phyloP scores from a whole-genome alignment of 2,888 invertebrate species.

The Quadroppia sp. region DNA sequence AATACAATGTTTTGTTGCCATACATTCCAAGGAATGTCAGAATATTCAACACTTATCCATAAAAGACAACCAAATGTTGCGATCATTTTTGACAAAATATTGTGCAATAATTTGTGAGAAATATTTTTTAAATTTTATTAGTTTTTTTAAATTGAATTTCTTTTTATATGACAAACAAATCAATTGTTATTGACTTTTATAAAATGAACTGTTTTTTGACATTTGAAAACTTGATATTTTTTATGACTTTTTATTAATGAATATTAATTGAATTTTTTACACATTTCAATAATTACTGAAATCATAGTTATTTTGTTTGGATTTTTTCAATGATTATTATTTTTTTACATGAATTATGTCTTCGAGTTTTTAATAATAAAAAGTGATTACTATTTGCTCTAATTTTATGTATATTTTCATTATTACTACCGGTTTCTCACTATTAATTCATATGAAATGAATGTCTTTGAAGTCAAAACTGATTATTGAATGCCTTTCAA shows the following conservation, averaged over 20 bases:
- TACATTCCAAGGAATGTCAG: conserved; percentile 7
- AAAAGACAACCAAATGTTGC: background rate
- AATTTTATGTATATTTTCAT: background rate
- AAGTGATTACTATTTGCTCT: background rate
- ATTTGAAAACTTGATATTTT: background rate
- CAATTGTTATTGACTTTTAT: background rate
- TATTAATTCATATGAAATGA: background rate
- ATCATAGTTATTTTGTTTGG: too few relatives aligned
- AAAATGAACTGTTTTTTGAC: too few relatives aligned
- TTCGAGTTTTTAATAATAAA: background rate
- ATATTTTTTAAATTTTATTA: background rate
- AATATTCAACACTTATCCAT: conserved; percentile 7
- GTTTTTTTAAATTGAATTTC: background rate
- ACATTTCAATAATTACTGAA: too few relatives aligned
- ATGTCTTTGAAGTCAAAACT: background rate
- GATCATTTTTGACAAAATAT: background rate
- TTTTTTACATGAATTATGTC: too few relatives aligned
- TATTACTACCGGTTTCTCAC: background rate
- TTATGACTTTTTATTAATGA: background rate
- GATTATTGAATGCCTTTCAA: background rate
- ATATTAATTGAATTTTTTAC: background rate
- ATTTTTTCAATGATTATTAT: conserved; percentile 7
- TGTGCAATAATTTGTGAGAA: background rate
- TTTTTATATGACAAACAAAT: background rate
- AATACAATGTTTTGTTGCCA: conserved; percentile 19